Percentiles rank a stretch among this genome's conserved stretches.
Conservation (phyloP, 2,888 invertebrate species). For the Watsonalla cultraria region DNA sequence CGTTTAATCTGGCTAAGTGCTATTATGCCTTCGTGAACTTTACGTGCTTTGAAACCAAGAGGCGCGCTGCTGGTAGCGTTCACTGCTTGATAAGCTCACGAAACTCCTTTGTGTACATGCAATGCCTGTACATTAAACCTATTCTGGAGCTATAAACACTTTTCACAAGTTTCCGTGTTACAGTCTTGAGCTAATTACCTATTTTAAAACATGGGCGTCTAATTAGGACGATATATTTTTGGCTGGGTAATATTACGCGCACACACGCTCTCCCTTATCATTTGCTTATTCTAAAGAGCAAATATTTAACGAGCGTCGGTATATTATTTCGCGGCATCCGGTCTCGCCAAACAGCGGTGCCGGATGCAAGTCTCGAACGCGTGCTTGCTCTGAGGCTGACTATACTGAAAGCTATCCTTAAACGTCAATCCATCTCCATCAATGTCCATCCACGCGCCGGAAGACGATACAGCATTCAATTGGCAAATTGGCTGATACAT, state of each 20-base stretch:
- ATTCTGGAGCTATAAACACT: not conserved
- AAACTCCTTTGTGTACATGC: conserved; percentile 3
- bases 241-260: not conserved
- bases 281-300: conserved; percentile 17
- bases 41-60: conserved; percentile 3
- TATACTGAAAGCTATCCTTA: conserved; percentile 32
- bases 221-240: not conserved
- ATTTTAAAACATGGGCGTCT: too few relatives aligned
- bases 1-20: not conserved
- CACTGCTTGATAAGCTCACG: not conserved
- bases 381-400: conserved; percentile 17
- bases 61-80: conserved; percentile 13
- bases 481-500: conserved; percentile 16
- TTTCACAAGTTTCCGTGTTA: not conserved
- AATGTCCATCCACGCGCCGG: conserved; percentile 36
- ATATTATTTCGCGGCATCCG: conserved; percentile 40
- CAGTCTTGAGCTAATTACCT: too few relatives aligned
- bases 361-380: conserved; percentile 43
- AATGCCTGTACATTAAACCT: not conserved
- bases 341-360: conserved; percentile 35
- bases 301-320: conserved; percentile 29
- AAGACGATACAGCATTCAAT: conserved; percentile 29
- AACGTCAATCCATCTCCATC: conserved; percentile 57
- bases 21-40: not conserved
- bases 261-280: conserved; percentile 6